These are phyloP conservation scores for Nicator chloris DNA, from an alignment of 2,113 vertebrate species.

Conservation along the genomic window DNA sequence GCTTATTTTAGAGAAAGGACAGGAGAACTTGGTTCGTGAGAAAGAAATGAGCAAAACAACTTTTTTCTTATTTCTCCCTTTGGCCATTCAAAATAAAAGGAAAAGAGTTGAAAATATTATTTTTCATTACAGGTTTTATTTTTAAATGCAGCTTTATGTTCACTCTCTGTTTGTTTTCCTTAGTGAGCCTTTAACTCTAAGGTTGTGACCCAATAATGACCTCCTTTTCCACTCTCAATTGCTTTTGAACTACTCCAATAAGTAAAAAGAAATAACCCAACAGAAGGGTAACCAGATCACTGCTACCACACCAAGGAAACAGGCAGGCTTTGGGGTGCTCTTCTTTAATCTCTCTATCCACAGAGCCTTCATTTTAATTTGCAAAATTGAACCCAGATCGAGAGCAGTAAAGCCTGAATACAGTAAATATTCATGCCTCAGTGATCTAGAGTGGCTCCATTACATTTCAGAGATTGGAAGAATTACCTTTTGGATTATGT, in stretches of 20 bases:
- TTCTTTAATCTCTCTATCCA: conserved; percentile 81
- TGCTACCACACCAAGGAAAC: conserved; percentile 68
- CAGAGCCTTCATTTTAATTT: conserved; percentile 83
- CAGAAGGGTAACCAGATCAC: conserved; percentile 65
- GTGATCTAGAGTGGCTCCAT: conserved; percentile 79
- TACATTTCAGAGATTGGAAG: conserved; percentile 78
- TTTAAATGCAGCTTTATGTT: conserved; percentile 34
- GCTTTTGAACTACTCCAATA: conserved; percentile 63
- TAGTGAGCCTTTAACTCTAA: conserved; percentile 58
- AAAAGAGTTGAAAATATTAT: not conserved
- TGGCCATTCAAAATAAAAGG: not conserved
- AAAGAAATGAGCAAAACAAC: not conserved
- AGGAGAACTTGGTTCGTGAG: not conserved
- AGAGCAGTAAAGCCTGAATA: conserved; percentile 81
- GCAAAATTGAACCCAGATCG: conserved; percentile 83
- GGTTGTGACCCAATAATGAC: conserved; percentile 54
- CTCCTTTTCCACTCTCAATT: conserved; percentile 50
- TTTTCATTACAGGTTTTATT: conserved; percentile 29
- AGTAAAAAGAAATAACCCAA: conserved; percentile 62
- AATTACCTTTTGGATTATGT: conserved; percentile 83
- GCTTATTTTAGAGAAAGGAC: not conserved
- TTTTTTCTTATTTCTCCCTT: not conserved
- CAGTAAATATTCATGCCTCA: conserved; percentile 82
- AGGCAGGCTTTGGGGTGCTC: conserved; percentile 69
- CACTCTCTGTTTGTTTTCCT: conserved; percentile 15